Conservation (phyloP, 2,797 vertebrate genomes). For the Serranus cabrilla region DNA sequence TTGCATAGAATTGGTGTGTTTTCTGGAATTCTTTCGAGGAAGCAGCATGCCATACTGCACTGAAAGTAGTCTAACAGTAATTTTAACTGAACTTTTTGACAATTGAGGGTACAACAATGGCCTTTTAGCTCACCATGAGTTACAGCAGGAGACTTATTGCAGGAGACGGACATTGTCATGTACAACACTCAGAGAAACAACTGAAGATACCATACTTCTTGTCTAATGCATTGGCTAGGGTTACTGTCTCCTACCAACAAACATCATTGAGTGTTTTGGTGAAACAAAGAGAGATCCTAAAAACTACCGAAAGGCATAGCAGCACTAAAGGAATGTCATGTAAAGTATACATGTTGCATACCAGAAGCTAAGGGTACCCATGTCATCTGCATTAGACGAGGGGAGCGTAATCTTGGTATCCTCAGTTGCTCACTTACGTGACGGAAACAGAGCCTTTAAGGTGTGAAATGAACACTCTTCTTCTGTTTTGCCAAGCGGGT, state of each 20-base stretch:
- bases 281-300: conserved; percentile 41
- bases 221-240: conserved; percentile 89
- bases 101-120: conserved; percentile 77
- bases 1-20: conserved; percentile 53
- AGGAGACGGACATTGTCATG: conserved; percentile 88
- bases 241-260: conserved; percentile 60
- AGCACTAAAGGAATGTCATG: conserved; percentile 64
- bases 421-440: conserved; percentile 99
- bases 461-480: conserved; percentile 99
- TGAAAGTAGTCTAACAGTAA: conserved; percentile 12
- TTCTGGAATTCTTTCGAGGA: conserved; percentile 4
- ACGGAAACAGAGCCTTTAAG: conserved; percentile 99
- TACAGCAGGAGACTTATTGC: conserved; percentile 92
- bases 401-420: conserved; percentile 90
- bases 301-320: conserved; percentile 41
- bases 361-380: conserved; percentile 87
- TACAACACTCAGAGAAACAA: conserved; percentile 97
- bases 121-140: conserved; percentile 94
- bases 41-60: conserved; percentile 55
- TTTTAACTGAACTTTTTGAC: not conserved
- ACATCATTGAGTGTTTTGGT: conserved; percentile 47
- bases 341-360: conserved; percentile 71
- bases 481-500: conserved; percentile 99
- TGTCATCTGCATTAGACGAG: conserved; percentile 90
- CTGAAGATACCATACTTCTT: conserved; percentile 96